phyloP scores from a whole-genome alignment of 2,113 vertebrate genomes.

The Catagonus wagneri region DNA sequence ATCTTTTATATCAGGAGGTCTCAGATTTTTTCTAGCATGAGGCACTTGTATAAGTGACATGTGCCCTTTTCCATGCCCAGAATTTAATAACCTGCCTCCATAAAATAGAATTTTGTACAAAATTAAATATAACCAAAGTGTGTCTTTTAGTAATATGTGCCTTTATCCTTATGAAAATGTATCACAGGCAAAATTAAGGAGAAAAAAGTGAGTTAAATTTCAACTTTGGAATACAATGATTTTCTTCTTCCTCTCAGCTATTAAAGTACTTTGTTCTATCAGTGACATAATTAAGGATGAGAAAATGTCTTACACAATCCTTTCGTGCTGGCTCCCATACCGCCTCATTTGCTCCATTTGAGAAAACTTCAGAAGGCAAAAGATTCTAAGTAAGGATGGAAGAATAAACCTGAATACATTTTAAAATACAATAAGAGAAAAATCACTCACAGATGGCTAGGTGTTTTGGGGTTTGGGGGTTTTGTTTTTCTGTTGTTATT shows the following conservation, averaged over 20 bases:
- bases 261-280: not conserved
- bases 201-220: not conserved
- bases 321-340: not conserved
- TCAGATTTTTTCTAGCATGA: not conserved
- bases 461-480: not conserved
- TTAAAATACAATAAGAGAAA: not conserved
- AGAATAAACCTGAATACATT: not conserved
- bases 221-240: not conserved
- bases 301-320: not conserved
- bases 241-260: not conserved
- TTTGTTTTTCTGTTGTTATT: not conserved
- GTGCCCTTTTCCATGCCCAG: not conserved
- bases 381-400: not conserved
- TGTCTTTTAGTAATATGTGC: not conserved
- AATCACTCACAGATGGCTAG: not conserved
- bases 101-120: not conserved
- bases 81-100: not conserved
- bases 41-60: not conserved
- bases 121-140: not conserved
- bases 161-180: not conserved
- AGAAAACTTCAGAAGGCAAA: not conserved
- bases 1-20: not conserved
- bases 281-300: not conserved
- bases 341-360: not conserved
- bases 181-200: not conserved